Conservation (phyloP, 1,140 invertebrate species). For the Bacillus rossius region DNA sequence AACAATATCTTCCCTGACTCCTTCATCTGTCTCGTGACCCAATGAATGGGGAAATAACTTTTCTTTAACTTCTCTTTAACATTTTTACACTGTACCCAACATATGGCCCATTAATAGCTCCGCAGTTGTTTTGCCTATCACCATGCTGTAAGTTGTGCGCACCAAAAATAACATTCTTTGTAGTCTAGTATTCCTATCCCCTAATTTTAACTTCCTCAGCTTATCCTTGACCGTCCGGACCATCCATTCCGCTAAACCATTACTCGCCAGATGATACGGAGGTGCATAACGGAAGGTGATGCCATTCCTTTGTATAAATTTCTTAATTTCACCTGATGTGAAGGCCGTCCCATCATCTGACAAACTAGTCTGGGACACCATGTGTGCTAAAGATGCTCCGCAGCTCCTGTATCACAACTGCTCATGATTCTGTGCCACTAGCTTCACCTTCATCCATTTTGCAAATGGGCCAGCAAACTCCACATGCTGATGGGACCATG, state of each 20-base stretch:
- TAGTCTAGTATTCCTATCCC: too few species aligned
- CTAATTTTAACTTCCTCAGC: too few species aligned
- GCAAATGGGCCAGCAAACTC: slow-evolving; percentile 42
- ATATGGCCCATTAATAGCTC: too few species aligned
- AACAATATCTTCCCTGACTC: too few species aligned
- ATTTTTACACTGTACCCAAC: too few species aligned
- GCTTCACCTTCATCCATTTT: slow-evolving; percentile 41
- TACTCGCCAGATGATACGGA: slow-evolving; percentile 20
- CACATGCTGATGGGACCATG: slow-evolving; percentile 24
- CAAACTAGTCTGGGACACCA: slow-evolving; percentile 23
- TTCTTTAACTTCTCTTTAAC: too few species aligned
- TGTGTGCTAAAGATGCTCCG: slow-evolving; percentile 25
- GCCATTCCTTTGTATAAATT: slow-evolving; percentile 24
- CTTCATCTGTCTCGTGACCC: too few species aligned
- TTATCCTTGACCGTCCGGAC: slow-evolving; percentile 7
- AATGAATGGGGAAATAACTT: too few species aligned
- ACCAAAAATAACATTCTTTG: too few species aligned
- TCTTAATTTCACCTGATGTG: slow-evolving; percentile 28
- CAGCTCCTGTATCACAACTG: slow-evolving; percentile 1
- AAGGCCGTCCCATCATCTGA: slow-evolving; percentile 33
- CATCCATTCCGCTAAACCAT: slow-evolving; percentile 31
- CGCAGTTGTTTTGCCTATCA: too few species aligned
- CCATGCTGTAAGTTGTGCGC: too few species aligned
- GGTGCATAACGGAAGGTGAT: slow-evolving; percentile 27
- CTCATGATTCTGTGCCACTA: slow-evolving; percentile 1